Evolutionary conservation across 2,888 invertebrate genomes (phyloP).

Genomic region (Lepeophtheirus nordmannii): DNA sequence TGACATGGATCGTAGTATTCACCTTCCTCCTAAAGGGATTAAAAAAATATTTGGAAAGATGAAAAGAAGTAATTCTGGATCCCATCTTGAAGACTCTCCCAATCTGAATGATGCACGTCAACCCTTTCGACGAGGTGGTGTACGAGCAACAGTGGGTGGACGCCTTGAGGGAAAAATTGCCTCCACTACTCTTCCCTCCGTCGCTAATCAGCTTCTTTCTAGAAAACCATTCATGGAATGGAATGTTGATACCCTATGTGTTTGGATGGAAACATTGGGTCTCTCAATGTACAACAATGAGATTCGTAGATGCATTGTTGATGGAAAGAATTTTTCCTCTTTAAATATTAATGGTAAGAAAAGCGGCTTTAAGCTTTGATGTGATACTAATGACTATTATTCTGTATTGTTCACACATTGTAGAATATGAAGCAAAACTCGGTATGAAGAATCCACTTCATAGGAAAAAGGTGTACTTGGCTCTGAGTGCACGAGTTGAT

Average conservation of each 20-base stretch:
- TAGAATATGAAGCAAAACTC: conserved; percentile 9
- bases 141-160: conserved; percentile 55
- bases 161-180: conserved; percentile 41
- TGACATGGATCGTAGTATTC: background rate
- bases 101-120: conserved; percentile 37
- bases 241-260: conserved; percentile 61
- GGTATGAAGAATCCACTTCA: conserved; percentile 20
- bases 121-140: conserved; percentile 46
- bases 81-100: conserved; percentile 32
- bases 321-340: conserved; percentile 52
- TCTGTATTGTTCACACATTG: background rate
- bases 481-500: conserved; percentile 4
- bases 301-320: conserved; percentile 65
- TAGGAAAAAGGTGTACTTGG: conserved; percentile 17
- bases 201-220: conserved; percentile 39
- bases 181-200: background rate
- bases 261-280: conserved; percentile 62
- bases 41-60: conserved; percentile 26
- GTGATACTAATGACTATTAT: too few relatives aligned
- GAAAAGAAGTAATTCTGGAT: conserved; percentile 34
- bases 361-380: background rate
- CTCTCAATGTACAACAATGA: conserved; percentile 62
- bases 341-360: background rate
- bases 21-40: background rate
- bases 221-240: conserved; percentile 61